phyloP scores from a whole-genome alignment of 2,888 invertebrate species.

The Lithodes maja region DNA sequence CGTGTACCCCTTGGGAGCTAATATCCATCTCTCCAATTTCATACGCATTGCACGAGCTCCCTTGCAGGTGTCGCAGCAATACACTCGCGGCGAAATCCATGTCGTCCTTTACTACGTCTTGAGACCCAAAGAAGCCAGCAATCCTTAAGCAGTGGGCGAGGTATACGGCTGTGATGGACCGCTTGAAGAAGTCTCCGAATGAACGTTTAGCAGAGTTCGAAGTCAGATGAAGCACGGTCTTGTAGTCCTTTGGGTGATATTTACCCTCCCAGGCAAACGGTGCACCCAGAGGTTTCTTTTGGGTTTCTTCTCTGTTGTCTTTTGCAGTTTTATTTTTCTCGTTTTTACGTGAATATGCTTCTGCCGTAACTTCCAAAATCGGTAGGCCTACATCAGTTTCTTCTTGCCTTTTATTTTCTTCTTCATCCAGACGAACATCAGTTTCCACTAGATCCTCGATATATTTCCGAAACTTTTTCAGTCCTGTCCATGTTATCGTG shows the following conservation, averaged over 20 bases:
- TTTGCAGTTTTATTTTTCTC: background rate
- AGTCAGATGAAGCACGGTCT: constrained; percentile 58
- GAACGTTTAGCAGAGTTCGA: constrained; percentile 53
- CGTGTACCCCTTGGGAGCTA: constrained; percentile 71
- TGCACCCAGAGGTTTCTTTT: background rate
- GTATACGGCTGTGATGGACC: constrained; percentile 75
- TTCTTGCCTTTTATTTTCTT: background rate
- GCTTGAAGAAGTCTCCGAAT: constrained; percentile 74
- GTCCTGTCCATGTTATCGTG: constrained; percentile 49
- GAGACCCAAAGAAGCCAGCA: constrained; percentile 71
- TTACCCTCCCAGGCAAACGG: constrained; percentile 53
- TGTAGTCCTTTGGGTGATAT: constrained; percentile 66
- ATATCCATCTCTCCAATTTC: constrained; percentile 75
- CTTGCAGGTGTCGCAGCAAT: constrained; percentile 75
- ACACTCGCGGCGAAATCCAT: constrained; percentile 73
- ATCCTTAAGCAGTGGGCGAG: constrained; percentile 74
- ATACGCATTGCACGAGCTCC: constrained; percentile 77
- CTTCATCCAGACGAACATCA: constrained; percentile 9
- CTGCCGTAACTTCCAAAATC: background rate
- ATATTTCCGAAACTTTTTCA: constrained; percentile 41
- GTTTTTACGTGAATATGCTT: background rate
- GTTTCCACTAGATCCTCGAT: constrained; percentile 12
- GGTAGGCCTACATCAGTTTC: background rate
- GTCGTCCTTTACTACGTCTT: constrained; percentile 68
- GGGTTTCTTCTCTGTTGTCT: background rate